Evolutionary conservation across 2,888 invertebrate genomes (phyloP).

Genomic region (Drosophila histrio): DNA sequence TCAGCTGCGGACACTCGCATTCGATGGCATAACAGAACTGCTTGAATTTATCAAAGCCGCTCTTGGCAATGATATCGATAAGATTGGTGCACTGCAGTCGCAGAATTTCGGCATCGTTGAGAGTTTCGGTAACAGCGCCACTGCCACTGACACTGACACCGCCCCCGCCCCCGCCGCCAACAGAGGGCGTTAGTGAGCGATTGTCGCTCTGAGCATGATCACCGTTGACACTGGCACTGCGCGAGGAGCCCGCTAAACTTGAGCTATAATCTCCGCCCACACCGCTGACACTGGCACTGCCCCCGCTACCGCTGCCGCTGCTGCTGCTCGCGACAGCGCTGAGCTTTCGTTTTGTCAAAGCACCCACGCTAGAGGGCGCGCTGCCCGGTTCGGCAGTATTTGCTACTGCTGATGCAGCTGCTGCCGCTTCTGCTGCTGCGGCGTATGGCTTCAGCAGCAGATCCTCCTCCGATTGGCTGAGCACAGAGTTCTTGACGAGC

Average conservation of each 20-base stretch:
- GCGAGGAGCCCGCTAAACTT: slow-evolving; percentile 70
- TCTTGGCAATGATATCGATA: slow-evolving; percentile 87
- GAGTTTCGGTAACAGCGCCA: slow-evolving; percentile 50
- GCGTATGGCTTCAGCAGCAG: slow-evolving; percentile 79
- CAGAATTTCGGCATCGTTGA: slow-evolving; percentile 81
- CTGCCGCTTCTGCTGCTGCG: slow-evolving; percentile 38
- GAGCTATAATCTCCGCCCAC: slow-evolving; percentile 61
- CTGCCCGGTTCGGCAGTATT: slow-evolving; percentile 50
- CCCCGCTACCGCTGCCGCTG: slow-evolving; percentile 55
- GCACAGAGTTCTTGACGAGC: slow-evolving; percentile 88
- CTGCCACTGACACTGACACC: slow-evolving; percentile 36
- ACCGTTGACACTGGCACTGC: slow-evolving; percentile 81
- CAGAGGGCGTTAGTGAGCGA: slow-evolving; percentile 82
- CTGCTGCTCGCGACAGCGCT: slow-evolving; percentile 78
- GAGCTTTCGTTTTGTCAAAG: slow-evolving; percentile 77
- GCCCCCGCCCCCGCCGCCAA: slow-evolving; percentile 43
- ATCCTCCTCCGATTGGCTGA: slow-evolving; percentile 87
- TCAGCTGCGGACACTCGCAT: slow-evolving; percentile 87
- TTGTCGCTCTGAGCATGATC: slow-evolving; percentile 80
- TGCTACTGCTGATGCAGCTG: slow-evolving; percentile 25
- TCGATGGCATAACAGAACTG: slow-evolving; percentile 87
- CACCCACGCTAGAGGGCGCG: slow-evolving; percentile 73
- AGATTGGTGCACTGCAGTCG: slow-evolving; percentile 86
- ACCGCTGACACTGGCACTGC: slow-evolving; percentile 47
- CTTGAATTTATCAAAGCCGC: slow-evolving; percentile 86